These are phyloP conservation scores for Drosophila differens DNA, from an alignment of 2,888 invertebrate species.

Conservation along the genomic window DNA sequence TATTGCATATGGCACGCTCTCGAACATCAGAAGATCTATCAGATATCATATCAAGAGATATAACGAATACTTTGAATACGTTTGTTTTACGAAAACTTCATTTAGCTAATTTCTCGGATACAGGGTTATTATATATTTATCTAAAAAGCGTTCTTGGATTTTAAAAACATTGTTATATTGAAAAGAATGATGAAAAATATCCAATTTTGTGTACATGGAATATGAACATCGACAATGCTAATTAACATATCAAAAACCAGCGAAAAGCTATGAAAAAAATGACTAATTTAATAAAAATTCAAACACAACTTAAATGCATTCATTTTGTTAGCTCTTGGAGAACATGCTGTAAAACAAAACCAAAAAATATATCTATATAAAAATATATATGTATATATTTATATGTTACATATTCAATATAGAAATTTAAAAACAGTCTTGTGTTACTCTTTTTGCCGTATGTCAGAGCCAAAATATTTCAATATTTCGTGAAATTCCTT, in stretches of 20 bases:
- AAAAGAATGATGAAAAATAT: neutral
- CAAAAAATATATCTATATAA: neutral
- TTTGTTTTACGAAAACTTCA: neutral
- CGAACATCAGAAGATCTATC: neutral
- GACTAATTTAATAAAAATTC: neutral
- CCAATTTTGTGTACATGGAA: neutral
- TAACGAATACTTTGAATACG: neutral
- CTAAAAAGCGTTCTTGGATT: neutral
- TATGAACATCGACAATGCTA: neutral
- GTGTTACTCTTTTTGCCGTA: neutral
- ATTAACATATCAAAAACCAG: conserved; percentile 6
- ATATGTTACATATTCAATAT: neutral
- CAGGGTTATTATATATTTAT: conserved; percentile 7
- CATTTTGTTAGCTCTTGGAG: neutral
- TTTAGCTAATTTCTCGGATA: conserved; percentile 2
- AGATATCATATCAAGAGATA: neutral
- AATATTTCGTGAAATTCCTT: neutral
- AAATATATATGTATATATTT: neutral
- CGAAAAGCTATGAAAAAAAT: neutral
- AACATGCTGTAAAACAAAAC: neutral
- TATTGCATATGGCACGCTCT: conserved; percentile 2
- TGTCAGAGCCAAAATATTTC: neutral
- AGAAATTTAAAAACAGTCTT: neutral
- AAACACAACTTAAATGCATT: neutral
- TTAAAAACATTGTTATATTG: neutral